Percentiles rank a stretch among this genome's conserved stretches.
These are phyloP conservation scores for Orchesella cincta DNA, from an alignment of 1,140 invertebrate genomes.

Conservation along the genomic window DNA sequence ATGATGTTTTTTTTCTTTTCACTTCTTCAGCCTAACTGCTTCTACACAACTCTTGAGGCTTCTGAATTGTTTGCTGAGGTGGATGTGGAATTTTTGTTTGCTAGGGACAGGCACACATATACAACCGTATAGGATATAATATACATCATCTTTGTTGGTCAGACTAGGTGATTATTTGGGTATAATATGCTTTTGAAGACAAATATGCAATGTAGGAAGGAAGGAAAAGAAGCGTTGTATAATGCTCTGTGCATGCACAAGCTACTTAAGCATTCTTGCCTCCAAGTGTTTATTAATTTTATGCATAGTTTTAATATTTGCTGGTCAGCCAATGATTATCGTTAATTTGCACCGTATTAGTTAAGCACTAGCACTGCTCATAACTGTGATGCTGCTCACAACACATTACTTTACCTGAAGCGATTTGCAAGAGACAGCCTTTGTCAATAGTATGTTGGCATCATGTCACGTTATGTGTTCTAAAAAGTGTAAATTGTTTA, in stretches of 20 bases:
- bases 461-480: constrained; percentile 18
- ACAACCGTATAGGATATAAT: too few species aligned
- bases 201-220: background rate
- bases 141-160: too few species aligned
- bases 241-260: background rate
- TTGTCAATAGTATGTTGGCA: background rate
- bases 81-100: constrained; percentile 17
- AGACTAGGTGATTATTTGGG: too few species aligned
- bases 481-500: constrained; percentile 12
- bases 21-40: background rate
- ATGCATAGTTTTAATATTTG: constrained; percentile 29
- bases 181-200: too few species aligned
- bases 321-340: constrained; percentile 25
- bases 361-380: too few species aligned
- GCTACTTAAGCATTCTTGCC: constrained; percentile 21
- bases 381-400: too few species aligned
- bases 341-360: constrained; percentile 25
- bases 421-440: background rate
- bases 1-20: constrained; percentile 11
- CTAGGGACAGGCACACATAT: too few species aligned
- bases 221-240: background rate
- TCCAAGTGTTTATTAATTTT: constrained; percentile 25
- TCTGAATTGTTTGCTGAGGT: constrained; percentile 18
- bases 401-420: too few species aligned
- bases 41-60: constrained; percentile 7